These are phyloP conservation scores for Ambastaia sidthimunki DNA, from an alignment of 2,797 vertebrate species.

Conservation along the genomic window DNA sequence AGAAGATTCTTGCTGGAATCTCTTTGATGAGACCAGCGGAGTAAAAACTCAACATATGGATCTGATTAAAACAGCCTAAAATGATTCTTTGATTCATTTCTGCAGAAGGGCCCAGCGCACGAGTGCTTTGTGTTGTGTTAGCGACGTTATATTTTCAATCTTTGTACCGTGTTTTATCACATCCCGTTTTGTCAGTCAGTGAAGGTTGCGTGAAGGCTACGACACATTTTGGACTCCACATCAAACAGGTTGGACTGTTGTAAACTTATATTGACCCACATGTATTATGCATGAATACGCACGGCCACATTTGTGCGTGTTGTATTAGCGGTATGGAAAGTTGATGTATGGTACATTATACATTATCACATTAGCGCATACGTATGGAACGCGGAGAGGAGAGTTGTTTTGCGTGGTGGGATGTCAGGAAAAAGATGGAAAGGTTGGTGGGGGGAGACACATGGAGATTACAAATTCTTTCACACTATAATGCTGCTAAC, in stretches of 20 bases:
- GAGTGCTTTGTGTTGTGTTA: conserved; percentile 51
- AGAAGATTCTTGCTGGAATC: conserved; percentile 55
- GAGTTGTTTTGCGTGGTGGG: conserved; percentile 2
- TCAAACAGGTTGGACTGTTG: conserved; percentile 8
- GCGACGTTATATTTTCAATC: conserved; percentile 41
- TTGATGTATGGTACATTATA: conserved; percentile 27
- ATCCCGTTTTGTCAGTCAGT: conserved; percentile 46
- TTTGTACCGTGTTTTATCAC: conserved; percentile 30
- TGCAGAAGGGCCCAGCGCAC: background rate
- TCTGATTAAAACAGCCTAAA: conserved; percentile 50
- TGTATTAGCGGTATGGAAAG: background rate
- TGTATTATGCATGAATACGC: conserved; percentile 4
- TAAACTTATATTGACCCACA: conserved; percentile 28
- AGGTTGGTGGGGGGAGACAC: conserved; percentile 14
- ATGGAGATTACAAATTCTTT: conserved; percentile 6
- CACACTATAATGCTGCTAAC: background rate
- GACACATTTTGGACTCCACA: conserved; percentile 21
- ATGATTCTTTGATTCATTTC: conserved; percentile 40
- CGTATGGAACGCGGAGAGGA: conserved; percentile 39
- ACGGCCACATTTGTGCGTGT: conserved; percentile 8
- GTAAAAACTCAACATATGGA: conserved; percentile 56
- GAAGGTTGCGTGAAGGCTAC: conserved; percentile 2
- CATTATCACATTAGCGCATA: conserved; percentile 32
- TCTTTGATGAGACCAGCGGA: conserved; percentile 51
- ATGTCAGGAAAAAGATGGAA: conserved; percentile 6